These are phyloP conservation scores for Parnassius orleans DNA, from an alignment of 2,888 invertebrate species.

Conservation along the genomic window DNA sequence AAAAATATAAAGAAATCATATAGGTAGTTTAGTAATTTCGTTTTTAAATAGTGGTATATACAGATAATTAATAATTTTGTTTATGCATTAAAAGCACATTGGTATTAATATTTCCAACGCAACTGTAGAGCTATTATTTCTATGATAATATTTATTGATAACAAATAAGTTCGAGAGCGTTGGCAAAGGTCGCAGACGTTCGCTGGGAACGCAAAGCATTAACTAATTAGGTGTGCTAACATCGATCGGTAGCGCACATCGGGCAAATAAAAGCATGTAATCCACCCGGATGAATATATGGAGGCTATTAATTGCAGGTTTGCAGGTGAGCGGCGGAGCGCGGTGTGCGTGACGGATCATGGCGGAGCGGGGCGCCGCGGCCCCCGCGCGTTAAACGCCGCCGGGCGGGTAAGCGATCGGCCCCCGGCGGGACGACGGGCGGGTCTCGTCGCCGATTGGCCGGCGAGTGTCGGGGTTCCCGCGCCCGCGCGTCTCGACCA, in stretches of 20 bases:
- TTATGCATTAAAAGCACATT: no score
- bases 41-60: no score
- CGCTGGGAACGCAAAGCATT: slow-evolving; percentile 37
- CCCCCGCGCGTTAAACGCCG: slow-evolving; percentile 72
- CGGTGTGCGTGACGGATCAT: slow-evolving; percentile 47
- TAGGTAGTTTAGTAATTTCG: no score
- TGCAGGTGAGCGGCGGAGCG: slow-evolving; percentile 65
- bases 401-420: slow-evolving; percentile 46
- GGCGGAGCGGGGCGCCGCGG: slow-evolving; percentile 44
- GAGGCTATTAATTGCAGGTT: slow-evolving; percentile 78
- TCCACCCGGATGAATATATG: slow-evolving; percentile 69
- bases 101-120: no score
- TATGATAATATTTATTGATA: background rate
- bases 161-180: background rate
- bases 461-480: slow-evolving; percentile 37
- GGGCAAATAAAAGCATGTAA: slow-evolving; percentile 68
- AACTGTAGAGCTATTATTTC: background rate
- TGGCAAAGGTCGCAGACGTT: background rate
- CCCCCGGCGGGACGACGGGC: slow-evolving; percentile 56
- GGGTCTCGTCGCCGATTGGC: slow-evolving; percentile 56
- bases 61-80: no score
- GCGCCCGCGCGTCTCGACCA: slow-evolving; percentile 63
- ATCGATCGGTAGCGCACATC: slow-evolving; percentile 47
- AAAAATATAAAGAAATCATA: no score
- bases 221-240: slow-evolving; percentile 43